Conservation (phyloP, 2,113 vertebrate species). For the Spheniscus mendiculus region DNA sequence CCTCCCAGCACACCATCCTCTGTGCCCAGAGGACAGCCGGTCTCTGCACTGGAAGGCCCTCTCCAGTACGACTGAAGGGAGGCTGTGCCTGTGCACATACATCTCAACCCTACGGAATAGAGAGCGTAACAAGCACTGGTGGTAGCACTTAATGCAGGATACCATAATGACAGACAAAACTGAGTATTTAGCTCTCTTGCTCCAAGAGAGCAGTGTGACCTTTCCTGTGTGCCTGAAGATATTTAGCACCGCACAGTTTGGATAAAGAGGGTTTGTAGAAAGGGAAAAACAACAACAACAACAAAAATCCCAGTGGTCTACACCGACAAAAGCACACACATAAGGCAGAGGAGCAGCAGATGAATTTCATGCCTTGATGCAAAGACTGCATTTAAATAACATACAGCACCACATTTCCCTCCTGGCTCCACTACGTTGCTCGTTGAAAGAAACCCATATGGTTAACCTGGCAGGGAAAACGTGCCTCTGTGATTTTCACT, state of each 20-base stretch:
- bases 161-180: background rate
- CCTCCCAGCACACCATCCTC: background rate
- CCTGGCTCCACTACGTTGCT: background rate
- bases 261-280: background rate
- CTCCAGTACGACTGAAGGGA: background rate
- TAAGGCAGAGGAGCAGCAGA: background rate
- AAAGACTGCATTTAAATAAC: slow-evolving; percentile 25
- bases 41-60: background rate
- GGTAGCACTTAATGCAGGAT: background rate
- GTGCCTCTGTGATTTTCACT: background rate
- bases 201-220: background rate
- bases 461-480: background rate
- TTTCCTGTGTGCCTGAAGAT: background rate
- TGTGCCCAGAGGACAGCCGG: background rate
- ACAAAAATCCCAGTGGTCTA: background rate
- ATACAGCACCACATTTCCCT: background rate
- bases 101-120: background rate
- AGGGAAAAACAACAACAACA: background rate
- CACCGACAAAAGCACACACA: background rate
- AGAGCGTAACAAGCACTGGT: fast-evolving
- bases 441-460: slow-evolving; percentile 2
- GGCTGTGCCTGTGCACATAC: background rate
- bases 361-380: slow-evolving; percentile 7
- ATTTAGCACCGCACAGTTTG: background rate
- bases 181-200: background rate